Evolutionary conservation across 2,888 invertebrate genomes (phyloP), one percentile per base, ranked within the genome.

Genomic region (Agrochola macilenta): DNA sequence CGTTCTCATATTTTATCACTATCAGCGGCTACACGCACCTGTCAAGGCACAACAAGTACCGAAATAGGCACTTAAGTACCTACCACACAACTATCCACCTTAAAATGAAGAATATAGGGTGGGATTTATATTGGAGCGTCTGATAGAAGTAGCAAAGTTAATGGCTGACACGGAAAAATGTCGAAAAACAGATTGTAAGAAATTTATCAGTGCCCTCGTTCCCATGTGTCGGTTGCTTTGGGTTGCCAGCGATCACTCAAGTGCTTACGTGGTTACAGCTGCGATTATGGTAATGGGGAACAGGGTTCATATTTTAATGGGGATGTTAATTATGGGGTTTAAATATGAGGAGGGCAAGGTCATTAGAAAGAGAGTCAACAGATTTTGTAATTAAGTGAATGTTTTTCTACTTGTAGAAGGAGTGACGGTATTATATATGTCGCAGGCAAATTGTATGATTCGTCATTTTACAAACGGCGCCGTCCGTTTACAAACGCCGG

Each of bases 161-260:
- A 87, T 88, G 79, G 72, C 78, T 82, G 79, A 84, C 87, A 76
- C 70, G 79, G 68, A 86, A 86, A 78, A 86, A 82, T 69, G 87
- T 74, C 82, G 78, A 84, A 82, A 87, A 81, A 87, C 84, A 88
- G 84, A 87, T 86, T 82, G 88, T 77, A 66, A 73, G 71, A 66
- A 76, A 87, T 87, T 87, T 88, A 88, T 87, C 87, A 88, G 81
- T 60, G 88, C 60, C 79, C 61, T 69, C 58, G 66, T 80, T 70
- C 69, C 58, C 43, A 66, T 81, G 78, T 57, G 76, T 35, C 71
- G 63, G 76, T 58, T 20, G 63, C 39, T 26, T 52, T 39, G 66
- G 70, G 71, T 49, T 46, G 68, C 61, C 65, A 57, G 64, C 74
- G 23, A 87, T 85, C 69, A 49, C 72, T 84, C 87, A 81, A 73